Percentiles rank a stretch among this genome's conserved stretches.
phyloP scores from a whole-genome alignment of 2,797 vertebrate species.

The Myotis findleyi region DNA sequence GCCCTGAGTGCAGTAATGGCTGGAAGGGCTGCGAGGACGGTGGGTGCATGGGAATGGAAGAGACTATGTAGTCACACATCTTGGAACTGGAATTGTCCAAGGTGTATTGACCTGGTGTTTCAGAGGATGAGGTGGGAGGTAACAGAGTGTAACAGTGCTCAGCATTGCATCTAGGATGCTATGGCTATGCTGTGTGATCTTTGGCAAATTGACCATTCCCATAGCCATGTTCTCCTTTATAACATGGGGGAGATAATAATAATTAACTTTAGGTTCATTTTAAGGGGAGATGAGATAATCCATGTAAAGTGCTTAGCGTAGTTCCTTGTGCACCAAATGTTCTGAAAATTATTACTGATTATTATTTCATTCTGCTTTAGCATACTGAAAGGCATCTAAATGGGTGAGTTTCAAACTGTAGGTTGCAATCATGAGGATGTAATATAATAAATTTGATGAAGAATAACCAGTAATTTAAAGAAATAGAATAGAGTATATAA shows the following conservation, averaged over 20 bases:
- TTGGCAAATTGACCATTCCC: neutral
- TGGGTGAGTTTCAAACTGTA: neutral
- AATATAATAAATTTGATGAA: neutral
- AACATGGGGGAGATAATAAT: neutral
- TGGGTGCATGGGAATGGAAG: neutral
- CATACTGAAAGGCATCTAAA: neutral
- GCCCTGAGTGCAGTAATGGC: neutral
- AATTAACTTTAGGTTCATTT: neutral
- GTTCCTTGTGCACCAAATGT: neutral
- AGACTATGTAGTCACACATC: neutral
- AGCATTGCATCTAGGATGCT: neutral
- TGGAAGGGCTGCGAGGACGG: neutral
- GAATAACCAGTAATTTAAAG: neutral
- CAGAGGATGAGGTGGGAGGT: neutral
- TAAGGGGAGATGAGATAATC: neutral
- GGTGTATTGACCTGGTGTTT: neutral
- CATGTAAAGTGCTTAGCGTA: neutral
- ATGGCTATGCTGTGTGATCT: neutral
- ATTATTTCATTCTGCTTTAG: neutral
- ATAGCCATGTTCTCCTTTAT: neutral
- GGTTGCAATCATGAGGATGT: neutral
- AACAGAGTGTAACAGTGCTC: neutral
- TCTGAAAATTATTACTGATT: conserved; percentile 1
- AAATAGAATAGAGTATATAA: neutral
- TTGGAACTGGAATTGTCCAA: neutral